phyloP scores from a whole-genome alignment of 2,888 invertebrate genomes.

The Crossocerus cetratus region DNA sequence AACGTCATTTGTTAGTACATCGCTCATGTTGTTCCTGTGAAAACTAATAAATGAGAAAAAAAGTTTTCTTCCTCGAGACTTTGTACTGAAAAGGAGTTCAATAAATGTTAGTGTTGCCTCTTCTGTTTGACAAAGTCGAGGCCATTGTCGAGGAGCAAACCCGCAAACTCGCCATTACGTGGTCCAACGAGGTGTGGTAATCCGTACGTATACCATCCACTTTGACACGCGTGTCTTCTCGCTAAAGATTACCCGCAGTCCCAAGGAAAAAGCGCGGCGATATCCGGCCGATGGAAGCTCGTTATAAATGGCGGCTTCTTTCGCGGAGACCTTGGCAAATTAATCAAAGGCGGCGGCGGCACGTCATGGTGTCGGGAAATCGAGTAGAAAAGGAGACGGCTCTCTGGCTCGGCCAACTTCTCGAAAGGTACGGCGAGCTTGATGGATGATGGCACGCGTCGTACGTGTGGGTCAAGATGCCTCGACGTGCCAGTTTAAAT shows the following conservation, averaged over 20 bases:
- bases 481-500: not conserved
- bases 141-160: not conserved
- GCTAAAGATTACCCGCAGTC: slow-evolving; percentile 12
- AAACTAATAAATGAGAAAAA: too few species aligned
- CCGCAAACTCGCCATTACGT: slow-evolving; percentile 51
- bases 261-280: not conserved
- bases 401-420: slow-evolving; percentile 6
- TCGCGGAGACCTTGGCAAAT: slow-evolving; percentile 30
- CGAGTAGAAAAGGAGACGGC: slow-evolving; percentile 10
- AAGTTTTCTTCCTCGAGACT: too few species aligned
- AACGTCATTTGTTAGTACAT: too few species aligned
- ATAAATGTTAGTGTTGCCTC: too few species aligned
- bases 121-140: too few species aligned
- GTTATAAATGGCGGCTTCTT: slow-evolving; percentile 41
- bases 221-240: not conserved
- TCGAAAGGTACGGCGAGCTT: slow-evolving; percentile 8
- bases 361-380: slow-evolving; percentile 16
- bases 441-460: slow-evolving; percentile 24
- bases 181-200: slow-evolving; percentile 34
- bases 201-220: slow-evolving; percentile 24
- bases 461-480: slow-evolving; percentile 10
- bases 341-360: slow-evolving; percentile 37
- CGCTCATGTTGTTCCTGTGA: too few species aligned
- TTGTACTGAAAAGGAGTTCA: too few species aligned
- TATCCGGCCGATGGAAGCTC: not conserved